These are phyloP conservation scores for Lycocerus yunnanus DNA, from an alignment of 2,888 invertebrate genomes.

Conservation along the genomic window DNA sequence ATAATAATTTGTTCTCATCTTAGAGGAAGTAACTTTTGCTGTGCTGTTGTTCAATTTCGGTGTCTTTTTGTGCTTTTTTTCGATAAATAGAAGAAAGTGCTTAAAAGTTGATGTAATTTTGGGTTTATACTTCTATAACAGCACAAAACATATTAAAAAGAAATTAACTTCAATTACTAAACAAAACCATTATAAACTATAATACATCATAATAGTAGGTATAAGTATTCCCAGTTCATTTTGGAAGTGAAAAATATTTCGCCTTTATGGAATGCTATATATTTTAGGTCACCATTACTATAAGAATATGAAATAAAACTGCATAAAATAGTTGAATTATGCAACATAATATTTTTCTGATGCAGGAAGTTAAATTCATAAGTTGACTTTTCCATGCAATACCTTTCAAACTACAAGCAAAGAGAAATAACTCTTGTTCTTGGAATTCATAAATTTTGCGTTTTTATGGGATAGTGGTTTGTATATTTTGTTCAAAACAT, in stretches of 20 bases:
- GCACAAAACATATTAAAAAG: background rate
- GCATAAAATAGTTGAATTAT: background rate
- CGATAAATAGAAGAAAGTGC: background rate
- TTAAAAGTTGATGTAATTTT: background rate
- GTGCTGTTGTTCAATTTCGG: background rate
- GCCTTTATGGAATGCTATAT: no score
- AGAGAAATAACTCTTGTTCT: background rate
- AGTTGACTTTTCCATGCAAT: background rate
- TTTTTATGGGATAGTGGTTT: background rate
- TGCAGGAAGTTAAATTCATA: background rate
- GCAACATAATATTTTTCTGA: background rate
- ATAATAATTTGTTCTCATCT: background rate
- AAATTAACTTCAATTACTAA: background rate
- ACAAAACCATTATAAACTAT: background rate
- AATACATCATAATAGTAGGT: background rate
- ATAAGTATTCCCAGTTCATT: background rate
- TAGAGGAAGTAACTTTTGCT: background rate
- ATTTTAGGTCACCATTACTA: background rate
- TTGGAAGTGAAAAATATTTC: no score
- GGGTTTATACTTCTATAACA: background rate
- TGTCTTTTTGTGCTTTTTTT: background rate
- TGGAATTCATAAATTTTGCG: background rate
- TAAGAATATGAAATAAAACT: background rate
- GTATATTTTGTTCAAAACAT: background rate
- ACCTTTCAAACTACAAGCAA: background rate